These are phyloP conservation scores for Amblyornis subalaris DNA, from an alignment of 2,113 vertebrate species.

Conservation along the genomic window DNA sequence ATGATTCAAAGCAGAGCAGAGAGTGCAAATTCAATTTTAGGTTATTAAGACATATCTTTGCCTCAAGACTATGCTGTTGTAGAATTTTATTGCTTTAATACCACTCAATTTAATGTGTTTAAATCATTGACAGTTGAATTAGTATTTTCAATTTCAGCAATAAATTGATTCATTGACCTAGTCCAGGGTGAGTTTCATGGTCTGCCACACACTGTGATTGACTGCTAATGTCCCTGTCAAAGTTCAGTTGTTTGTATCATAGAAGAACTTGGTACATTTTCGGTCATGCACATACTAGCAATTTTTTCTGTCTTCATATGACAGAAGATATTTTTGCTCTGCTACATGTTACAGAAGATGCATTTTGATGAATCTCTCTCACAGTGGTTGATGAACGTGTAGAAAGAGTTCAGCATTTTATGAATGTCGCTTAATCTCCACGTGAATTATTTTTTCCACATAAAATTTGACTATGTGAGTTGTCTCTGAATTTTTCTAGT, in stretches of 20 bases:
- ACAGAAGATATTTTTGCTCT: slow-evolving; percentile 58
- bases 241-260: slow-evolving; percentile 10
- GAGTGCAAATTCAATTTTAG: slow-evolving; percentile 7
- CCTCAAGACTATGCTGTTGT: neutral
- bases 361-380: slow-evolving; percentile 60
- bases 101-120: neutral
- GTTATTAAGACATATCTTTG: neutral
- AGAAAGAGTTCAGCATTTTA: neutral
- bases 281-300: neutral
- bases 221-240: neutral
- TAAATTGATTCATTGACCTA: neutral
- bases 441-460: slow-evolving; percentile 60
- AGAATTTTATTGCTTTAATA: slow-evolving; percentile 14
- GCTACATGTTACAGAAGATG: slow-evolving; percentile 40
- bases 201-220: neutral
- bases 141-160: neutral
- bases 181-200: neutral
- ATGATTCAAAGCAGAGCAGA: neutral
- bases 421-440: slow-evolving; percentile 50
- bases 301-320: slow-evolving; percentile 45
- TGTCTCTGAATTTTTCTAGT: slow-evolving; percentile 58
- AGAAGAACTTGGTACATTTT: slow-evolving; percentile 14
- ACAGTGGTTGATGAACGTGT: slow-evolving; percentile 31
- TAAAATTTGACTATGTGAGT: slow-evolving; percentile 48
- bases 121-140: neutral